Conservation (phyloP, 23 tunicate species). For the Oikopleura dioica region DNA sequence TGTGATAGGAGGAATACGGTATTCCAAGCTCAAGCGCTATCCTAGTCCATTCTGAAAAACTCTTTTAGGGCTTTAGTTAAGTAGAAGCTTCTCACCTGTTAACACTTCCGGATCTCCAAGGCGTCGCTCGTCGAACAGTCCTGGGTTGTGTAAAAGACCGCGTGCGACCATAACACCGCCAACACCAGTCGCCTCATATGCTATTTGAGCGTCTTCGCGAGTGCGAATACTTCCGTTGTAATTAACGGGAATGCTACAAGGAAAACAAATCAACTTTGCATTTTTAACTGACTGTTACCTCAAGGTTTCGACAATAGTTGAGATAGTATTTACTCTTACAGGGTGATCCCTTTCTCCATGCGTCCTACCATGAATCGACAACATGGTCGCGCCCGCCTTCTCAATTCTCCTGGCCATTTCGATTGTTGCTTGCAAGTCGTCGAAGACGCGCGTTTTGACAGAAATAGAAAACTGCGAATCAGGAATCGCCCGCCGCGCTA, state of each 20-base stretch:
- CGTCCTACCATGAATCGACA: constrained; percentile 76
- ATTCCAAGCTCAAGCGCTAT: constrained; percentile 18
- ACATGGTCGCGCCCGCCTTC: constrained; percentile 31
- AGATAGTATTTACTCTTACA: constrained; percentile 52
- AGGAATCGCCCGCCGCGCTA: constrained; percentile 1
- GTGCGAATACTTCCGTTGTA: background rate
- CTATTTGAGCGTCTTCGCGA: background rate
- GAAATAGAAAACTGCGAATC: constrained; percentile 47
- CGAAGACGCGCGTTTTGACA: constrained; percentile 46
- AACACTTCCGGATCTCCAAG: background rate
- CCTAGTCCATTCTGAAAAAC: constrained; percentile 22
- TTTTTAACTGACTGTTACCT: background rate
- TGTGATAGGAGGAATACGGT: constrained; percentile 52
- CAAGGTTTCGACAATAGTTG: constrained; percentile 14
- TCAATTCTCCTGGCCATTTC: constrained; percentile 39
- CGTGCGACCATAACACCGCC: constrained; percentile 84
- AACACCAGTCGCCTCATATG: constrained; percentile 14
- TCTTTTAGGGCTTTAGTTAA: too few species aligned
- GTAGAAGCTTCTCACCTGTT: too few species aligned
- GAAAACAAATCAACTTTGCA: background rate
- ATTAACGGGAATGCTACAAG: background rate
- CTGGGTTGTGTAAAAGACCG: constrained; percentile 60
- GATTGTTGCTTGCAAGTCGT: constrained; percentile 28
- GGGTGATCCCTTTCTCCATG: constrained; percentile 55
- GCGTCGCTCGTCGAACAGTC: constrained; percentile 22